Conservation (phyloP, 1,140 invertebrate species). For the Pseudachorutes palmiensis region DNA sequence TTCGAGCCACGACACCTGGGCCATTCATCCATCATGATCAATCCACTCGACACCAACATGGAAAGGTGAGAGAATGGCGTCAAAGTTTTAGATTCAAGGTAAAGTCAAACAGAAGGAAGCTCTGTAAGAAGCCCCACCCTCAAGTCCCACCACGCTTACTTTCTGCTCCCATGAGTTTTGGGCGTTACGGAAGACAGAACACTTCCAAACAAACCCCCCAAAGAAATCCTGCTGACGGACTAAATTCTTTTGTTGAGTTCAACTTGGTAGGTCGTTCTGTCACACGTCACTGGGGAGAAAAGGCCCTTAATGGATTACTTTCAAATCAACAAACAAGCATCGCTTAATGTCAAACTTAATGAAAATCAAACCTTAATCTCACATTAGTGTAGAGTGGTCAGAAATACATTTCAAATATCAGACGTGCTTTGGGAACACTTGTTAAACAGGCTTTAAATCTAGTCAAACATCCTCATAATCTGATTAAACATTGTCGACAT, state of each 20-base stretch:
- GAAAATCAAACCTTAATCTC: too few species aligned
- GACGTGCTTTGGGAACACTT: too few species aligned
- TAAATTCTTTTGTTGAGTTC: neutral
- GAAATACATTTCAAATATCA: too few species aligned
- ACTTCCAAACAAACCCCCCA: neutral
- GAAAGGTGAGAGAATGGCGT: neutral
- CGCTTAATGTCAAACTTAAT: too few species aligned
- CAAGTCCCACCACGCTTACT: too few species aligned
- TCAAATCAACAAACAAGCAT: too few species aligned
- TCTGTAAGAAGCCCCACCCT: too few species aligned
- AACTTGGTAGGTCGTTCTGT: neutral
- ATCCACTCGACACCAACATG: neutral
- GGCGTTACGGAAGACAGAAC: conserved; percentile 4
- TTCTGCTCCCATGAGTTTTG: too few species aligned
- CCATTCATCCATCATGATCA: neutral
- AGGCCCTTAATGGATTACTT: conserved; percentile 2
- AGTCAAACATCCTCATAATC: too few species aligned
- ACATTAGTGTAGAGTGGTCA: too few species aligned
- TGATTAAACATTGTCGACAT: too few species aligned
- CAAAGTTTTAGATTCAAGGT: neutral
- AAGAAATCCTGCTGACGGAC: neutral
- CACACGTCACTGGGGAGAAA: neutral
- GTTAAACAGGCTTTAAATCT: too few species aligned
- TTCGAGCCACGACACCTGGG: neutral
- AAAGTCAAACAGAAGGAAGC: neutral